A percentile compares a stretch with the other conserved stretches of the same genome.
phyloP scores from a whole-genome alignment of 64 coral and sea anemone genomes.

The Trachythela sp. region DNA sequence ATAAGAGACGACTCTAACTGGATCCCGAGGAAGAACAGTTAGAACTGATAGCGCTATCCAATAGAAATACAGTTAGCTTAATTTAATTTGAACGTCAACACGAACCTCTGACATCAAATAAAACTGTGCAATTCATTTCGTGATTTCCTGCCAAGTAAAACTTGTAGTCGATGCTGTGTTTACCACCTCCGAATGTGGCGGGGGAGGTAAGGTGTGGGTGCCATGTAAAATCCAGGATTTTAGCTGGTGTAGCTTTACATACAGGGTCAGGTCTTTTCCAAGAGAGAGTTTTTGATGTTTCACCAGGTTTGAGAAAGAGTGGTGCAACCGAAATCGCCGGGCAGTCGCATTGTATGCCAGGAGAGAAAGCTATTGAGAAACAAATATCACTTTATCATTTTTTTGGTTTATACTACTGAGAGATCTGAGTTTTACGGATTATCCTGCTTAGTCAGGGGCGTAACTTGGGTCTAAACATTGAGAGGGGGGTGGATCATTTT shows the following conservation, averaged over 20 bases:
- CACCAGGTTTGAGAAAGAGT: background rate
- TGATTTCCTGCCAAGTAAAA: background rate
- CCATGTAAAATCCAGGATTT: background rate
- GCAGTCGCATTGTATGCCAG: background rate
- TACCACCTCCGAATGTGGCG: background rate
- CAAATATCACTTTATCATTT: background rate
- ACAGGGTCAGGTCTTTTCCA: background rate
- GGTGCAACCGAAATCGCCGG: background rate
- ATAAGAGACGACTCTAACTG: too few relatives aligned
- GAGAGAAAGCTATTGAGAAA: background rate
- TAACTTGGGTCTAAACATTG: too few relatives aligned
- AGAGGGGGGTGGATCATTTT: too few relatives aligned
- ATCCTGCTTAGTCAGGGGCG: too few relatives aligned
- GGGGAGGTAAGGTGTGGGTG: background rate
- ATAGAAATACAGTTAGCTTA: too few relatives aligned
- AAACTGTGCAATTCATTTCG: background rate
- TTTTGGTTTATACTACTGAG: background rate
- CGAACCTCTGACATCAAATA: slow-evolving; percentile 2
- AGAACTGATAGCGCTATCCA: too few relatives aligned
- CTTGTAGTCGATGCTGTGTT: background rate
- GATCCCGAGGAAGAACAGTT: too few relatives aligned
- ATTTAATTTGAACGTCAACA: too few relatives aligned
- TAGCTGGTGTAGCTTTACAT: background rate
- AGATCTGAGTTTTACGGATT: background rate
- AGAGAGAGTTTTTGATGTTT: background rate